These are phyloP conservation scores for Pollicipes pollicipes DNA, from an alignment of 1,140 invertebrate species.

Conservation along the genomic window DNA sequence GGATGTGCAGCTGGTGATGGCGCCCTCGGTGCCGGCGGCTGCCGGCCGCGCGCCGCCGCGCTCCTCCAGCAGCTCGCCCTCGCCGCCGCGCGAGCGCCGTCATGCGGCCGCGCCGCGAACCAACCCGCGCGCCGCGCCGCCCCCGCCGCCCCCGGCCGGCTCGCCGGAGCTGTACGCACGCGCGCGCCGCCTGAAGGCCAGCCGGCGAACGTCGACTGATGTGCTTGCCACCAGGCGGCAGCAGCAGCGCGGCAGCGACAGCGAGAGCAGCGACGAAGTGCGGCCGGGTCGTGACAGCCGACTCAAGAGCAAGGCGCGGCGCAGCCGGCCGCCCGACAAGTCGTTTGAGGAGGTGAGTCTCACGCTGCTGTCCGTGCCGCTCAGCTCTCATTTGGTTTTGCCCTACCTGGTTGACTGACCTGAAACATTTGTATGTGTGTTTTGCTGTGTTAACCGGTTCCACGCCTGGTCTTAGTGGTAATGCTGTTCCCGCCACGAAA, in stretches of 20 bases:
- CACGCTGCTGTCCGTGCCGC: background rate
- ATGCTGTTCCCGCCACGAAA: too few species aligned
- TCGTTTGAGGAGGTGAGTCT: background rate
- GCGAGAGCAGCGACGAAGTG: constrained; percentile 3
- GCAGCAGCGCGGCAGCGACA: constrained; percentile 7
- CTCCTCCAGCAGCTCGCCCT: constrained; percentile 22
- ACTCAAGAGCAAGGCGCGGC: background rate
- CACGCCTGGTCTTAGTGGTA: too few species aligned
- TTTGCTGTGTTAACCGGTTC: background rate
- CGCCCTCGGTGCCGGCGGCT: constrained; percentile 14
- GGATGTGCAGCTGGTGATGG: constrained; percentile 13
- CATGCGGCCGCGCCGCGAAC: constrained; percentile 24
- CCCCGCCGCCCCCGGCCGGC: constrained; percentile 17
- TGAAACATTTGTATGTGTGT: background rate
- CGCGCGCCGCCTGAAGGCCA: constrained; percentile 13
- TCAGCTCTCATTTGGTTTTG: background rate
- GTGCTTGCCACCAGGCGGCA: constrained; percentile 11
- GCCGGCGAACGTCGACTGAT: constrained; percentile 16
- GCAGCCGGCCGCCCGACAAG: background rate
- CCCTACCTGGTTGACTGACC: background rate
- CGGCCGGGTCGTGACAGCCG: background rate
- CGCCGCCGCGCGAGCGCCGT: constrained; percentile 19
- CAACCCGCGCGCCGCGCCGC: constrained; percentile 22
- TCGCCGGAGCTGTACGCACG: constrained; percentile 13
- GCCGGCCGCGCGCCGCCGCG: constrained; percentile 16